Evolutionary conservation across 2,888 invertebrate genomes (phyloP), one percentile per base, ranked within the genome.

Genomic region (Aquatica leii): DNA sequence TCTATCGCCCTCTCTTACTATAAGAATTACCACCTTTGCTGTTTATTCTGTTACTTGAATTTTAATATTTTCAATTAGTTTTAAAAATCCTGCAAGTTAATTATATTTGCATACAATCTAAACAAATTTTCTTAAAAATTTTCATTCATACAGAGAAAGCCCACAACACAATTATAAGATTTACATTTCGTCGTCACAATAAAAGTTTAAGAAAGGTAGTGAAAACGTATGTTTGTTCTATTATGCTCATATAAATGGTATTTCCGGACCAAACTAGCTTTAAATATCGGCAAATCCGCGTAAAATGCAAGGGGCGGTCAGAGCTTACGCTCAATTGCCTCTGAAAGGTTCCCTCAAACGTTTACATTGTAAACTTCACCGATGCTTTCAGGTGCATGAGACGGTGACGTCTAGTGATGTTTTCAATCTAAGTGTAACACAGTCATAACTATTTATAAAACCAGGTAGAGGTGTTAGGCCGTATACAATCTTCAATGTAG

Each of bases 221-320:
- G 49, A 62, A 24, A 57, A 53, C 40, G 37, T 41, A 55, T 54
- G 58, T 59, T 55, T 55, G 59, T 55, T 46, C 55, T 34, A 64
- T 59, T 63, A 63, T 59, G 40, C 15, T 49, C 49, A 41, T 18
- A 51, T 56, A 64, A 62, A 65, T 56, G 51, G 43, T 58, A 62
- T 65, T 65, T 62, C 62, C 62, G 62, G 65, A 35, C 53, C 58
- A 62, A 65, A 51, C 52, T 61, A 48, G 55, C 34, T 65, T 58
- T 78, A 79, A 78, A 79, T 74, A 77, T 78, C 78, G 74, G 77
- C 75, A 80, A 80, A 80, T 80, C 79, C 74, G 77, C 79, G 79
- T 80, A 78, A 80, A 80, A 80, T 79, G 73, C 77, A 73, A 76
- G 78, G 78, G 79, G 78, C 77, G 79, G 77, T 75, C 72, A 70